Base-by-base conservation (phyloP, 2,113 vertebrate species). In the Oncorhynchus mykiss region DNA sequence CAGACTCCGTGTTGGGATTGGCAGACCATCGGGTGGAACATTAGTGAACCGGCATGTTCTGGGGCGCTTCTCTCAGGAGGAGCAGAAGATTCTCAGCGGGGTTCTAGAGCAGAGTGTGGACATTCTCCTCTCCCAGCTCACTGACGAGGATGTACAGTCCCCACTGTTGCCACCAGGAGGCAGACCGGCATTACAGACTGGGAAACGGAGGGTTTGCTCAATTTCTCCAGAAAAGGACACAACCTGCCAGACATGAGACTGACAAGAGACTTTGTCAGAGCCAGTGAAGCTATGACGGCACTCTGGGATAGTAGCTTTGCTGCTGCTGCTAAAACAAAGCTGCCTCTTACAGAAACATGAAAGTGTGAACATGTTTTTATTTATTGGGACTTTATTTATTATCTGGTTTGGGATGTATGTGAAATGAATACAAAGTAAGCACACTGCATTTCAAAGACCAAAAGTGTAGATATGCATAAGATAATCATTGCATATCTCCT, bases 1-100 rank as follows among this genome's bases (percentile, higher is more conserved):
- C 0, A 86, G 94, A 13, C 80, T 98, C 2, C 88, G 92, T 25
- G 88, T 97, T 0, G 95, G 97, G 72, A 98, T 97, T 0, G 93
- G 95, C 0, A 90, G 94, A 0, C 95, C 94, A 0, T 3, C 76
- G 0, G 89, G 84, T 4, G 86, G 84, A 0, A 83, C 67, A 0
- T 64, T 90, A 0, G 95, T 98, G 75, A 87, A 94, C 29, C 82
- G 70, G 5, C 82, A 96, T 0, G 95, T 97, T 31, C 87, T 98
- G 77, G 92, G 94, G n/a, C 84, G 81, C 0, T 97, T 98, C 86
- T 91, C 92, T 1, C 25, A 90, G 0, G 86, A 78, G 0, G 95
- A 97, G 81, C 87, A 77, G 83, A 91, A 93, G 66, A 74, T 91
- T 39, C 82, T 99, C 83, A 90, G 92, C 18, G 84, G 79, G 0